Evolutionary conservation across 2,797 vertebrate species (phyloP).

Genomic region (Remorina albescens): DNA sequence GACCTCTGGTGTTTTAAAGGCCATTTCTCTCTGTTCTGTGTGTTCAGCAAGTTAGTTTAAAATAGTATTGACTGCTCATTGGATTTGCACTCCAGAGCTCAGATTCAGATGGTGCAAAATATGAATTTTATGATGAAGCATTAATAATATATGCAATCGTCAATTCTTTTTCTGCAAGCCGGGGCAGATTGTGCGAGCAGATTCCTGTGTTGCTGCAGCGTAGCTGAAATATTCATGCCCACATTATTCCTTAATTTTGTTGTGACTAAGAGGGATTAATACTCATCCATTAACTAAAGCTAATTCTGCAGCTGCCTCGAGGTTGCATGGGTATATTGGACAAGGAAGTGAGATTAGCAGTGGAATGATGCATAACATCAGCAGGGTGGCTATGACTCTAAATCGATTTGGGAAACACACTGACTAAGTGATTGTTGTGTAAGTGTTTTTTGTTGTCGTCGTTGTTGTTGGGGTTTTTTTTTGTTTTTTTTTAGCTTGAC

Average conservation of each 20-base stretch:
- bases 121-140: conserved; percentile 78
- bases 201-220: conserved; percentile 71
- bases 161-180: conserved; percentile 68
- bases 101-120: conserved; percentile 63
- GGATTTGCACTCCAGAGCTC: conserved; percentile 55
- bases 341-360: conserved; percentile 80
- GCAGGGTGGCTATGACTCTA: conserved; percentile 63
- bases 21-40: conserved; percentile 60
- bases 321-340: conserved; percentile 63
- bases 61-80: conserved; percentile 73
- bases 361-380: conserved; percentile 79
- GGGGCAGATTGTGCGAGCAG: conserved; percentile 58
- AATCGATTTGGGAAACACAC: conserved; percentile 80
- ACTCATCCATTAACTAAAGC: conserved; percentile 81
- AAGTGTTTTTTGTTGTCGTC: no score
- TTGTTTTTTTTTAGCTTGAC: conserved; percentile 58
- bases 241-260: conserved; percentile 87
- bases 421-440: conserved; percentile 77
- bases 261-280: conserved; percentile 87
- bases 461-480: no score
- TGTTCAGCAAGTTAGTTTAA: conserved; percentile 70
- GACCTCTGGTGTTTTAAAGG: conserved; percentile 49
- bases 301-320: conserved; percentile 77
- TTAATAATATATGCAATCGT: conserved; percentile 80
- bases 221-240: conserved; percentile 85